Conservation (phyloP, 2,113 vertebrate genomes). For the Anoplopoma fimbria region DNA sequence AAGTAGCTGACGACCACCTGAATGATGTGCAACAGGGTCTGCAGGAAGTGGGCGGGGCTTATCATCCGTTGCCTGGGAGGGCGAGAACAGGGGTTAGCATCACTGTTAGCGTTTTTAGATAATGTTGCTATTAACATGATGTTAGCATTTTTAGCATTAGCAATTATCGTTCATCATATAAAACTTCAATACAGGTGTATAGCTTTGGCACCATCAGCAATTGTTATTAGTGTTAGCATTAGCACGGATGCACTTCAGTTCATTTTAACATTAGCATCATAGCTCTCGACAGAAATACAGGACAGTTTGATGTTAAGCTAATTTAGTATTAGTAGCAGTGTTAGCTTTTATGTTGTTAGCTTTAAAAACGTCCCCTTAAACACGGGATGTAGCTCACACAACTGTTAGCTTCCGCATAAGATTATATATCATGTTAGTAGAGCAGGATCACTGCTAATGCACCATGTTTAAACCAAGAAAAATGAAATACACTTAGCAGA, state of each 20-base stretch:
- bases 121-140: background rate
- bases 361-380: background rate
- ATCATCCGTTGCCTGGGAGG: slow-evolving; percentile 92
- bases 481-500: background rate
- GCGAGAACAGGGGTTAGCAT: background rate
- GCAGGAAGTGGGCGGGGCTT: slow-evolving; percentile 92
- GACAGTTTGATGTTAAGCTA: background rate
- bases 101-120: background rate
- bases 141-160: background rate
- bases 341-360: background rate
- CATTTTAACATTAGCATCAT: background rate
- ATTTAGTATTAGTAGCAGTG: background rate
- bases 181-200: background rate
- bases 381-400: background rate
- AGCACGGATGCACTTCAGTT: background rate
- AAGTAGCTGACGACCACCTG: slow-evolving; percentile 98
- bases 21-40: slow-evolving; percentile 92
- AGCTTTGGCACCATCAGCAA: background rate
- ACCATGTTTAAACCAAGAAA: background rate
- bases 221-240: background rate
- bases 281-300: background rate
- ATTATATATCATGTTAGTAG: background rate
- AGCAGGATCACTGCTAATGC: background rate
- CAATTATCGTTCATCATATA: background rate
- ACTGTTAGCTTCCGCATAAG: background rate